These are phyloP conservation scores for Chelonoidis abingdonii DNA, from an alignment of 2,113 vertebrate species.

Conservation along the genomic window DNA sequence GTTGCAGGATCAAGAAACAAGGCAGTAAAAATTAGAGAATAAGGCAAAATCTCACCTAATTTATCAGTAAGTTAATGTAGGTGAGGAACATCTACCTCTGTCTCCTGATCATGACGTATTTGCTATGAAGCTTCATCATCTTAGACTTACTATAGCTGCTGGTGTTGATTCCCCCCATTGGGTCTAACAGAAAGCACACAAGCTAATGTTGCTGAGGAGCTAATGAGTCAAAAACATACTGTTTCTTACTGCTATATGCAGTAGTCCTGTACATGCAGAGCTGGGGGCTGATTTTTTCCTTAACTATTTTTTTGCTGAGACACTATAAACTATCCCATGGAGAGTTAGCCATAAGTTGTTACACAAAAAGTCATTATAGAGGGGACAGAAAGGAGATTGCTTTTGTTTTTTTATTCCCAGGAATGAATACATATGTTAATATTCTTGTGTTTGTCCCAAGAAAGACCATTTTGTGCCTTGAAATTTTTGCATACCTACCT, in stretches of 20 bases:
- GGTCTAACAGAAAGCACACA: background rate
- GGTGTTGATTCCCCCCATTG: background rate
- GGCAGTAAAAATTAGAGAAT: background rate
- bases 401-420: background rate
- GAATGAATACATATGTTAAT: background rate
- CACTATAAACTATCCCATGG: too few relatives aligned
- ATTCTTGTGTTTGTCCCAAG: background rate
- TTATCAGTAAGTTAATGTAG: background rate
- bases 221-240: background rate
- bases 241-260: background rate
- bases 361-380: too few relatives aligned
- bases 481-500: too few relatives aligned
- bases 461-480: background rate
- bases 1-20: background rate
- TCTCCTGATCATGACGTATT: background rate
- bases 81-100: background rate
- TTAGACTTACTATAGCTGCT: background rate
- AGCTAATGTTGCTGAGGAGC: background rate
- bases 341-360: too few relatives aligned
- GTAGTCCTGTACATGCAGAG: background rate
- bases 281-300: too few relatives aligned
- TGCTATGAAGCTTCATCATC: background rate
- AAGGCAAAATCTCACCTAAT: background rate
- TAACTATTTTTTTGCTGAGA: too few relatives aligned
- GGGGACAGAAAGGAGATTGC: rapidly evolving